Base-by-base conservation (phyloP, 2,113 vertebrate genomes). In the Chaenocephalus aceratus region DNA sequence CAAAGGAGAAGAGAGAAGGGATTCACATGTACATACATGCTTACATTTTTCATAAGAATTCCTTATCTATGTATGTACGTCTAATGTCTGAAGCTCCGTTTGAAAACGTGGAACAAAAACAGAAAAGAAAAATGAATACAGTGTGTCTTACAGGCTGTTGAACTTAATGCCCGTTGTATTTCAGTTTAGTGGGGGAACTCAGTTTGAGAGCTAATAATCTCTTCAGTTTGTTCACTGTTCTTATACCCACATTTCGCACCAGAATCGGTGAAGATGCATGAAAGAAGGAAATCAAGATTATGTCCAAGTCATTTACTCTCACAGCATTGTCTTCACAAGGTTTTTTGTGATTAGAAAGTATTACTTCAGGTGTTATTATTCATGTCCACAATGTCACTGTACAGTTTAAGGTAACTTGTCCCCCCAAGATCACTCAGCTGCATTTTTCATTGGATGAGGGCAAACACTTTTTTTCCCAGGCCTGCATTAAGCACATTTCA, bases 21-120 rank as follows among this genome's bases (percentile, higher is more conserved):
- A 79, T 83, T 75, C 74, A 73, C 80, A 75, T 89, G 81, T 94
- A 88, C 84, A 93, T 93, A 93, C 82, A 88, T 75, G 78, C 79
- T 87, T 87, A 75, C 70, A 68, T 79, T 82, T 77, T 89, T 86
- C 81, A 82, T 76, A 76, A 54, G 75, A 89, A 77, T 80, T 82
- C 80, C 79, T 74, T 67, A 75, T 75, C 70, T 59, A 18, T 65
- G 49, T 89, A 62, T 70, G 52, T 88, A 71, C 23, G 49, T 84
- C 58, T 77, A 60, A 75, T 69, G 51, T 85, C 64, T 73, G 67
- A 83, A 54, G 70, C 62, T 82, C 73, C 5, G 53, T 75, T 64
- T 72, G 61, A 74, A 77, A 79, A 65, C 36, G 7, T 30, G 45
- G 30, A 80, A 58, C 7, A 63, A 57, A 65, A 84, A 57, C 13